Evolutionary conservation across 2,797 vertebrate species (phyloP), one percentile per base, ranked within the genome.

Genomic region (Enteromius mattozi): DNA sequence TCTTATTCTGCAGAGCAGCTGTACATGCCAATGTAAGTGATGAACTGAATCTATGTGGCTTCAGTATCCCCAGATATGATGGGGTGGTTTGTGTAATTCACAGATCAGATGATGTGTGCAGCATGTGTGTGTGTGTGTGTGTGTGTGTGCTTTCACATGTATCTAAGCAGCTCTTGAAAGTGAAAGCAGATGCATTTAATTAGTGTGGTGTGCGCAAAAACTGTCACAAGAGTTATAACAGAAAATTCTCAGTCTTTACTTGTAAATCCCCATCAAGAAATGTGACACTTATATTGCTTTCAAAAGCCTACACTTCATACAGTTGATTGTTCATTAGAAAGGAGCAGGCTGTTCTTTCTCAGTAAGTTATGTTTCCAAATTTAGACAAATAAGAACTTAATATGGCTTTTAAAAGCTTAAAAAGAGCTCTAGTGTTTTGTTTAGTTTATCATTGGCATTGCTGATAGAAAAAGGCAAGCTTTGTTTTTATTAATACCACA

Each of bases 291-390:
- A 27, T 27, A 6, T 21, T 54, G 17, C 47, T 54, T 75, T 54
- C 19, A 75, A 54, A 54, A 54, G 10, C 0, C 19, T n/a, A 33
- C 47, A 75, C 30, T 56, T 56, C 30, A 75, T 35, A 24, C 12
- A 76, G 33, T 56, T 33, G 19, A 37, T 76, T 37, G 74, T 24
- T 76, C 51, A 24, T 56, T 56, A 56, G 74, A 16, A 76, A 56
- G n/a, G 51, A 59, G 3, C 51, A 59, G 33, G 12, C 33, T 76
- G 49, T 24, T 76, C 17, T 35, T 51, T 40, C 33, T 59, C 74
- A 59, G 74, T 56, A 76, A 56, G 30, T 37, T 33, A 76, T 37
- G 49, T 33, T 37, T 56, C 6, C 12, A 59, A 33, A 59, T 40
- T 76, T 59, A 40, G 51, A 59, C 8, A 76, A 56, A 56, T 24